phyloP scores from a whole-genome alignment of 2,113 vertebrate genomes.

The Aythya baeri region DNA sequence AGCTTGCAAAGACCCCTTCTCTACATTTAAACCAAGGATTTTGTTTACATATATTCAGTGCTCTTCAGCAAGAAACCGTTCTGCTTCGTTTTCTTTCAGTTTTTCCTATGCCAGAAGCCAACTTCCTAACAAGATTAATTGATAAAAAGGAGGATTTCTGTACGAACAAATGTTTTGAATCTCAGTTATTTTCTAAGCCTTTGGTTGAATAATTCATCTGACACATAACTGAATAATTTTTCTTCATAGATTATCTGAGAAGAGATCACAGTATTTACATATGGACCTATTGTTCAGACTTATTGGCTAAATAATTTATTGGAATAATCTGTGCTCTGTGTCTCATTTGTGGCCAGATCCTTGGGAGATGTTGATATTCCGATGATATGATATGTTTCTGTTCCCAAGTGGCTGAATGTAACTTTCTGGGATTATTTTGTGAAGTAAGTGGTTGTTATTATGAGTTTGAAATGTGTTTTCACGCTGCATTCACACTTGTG shows the following conservation, averaged over 20 bases:
- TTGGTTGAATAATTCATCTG: constrained; percentile 44
- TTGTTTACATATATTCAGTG: constrained; percentile 33
- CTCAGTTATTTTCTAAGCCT: constrained; percentile 30
- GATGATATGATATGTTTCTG: constrained; percentile 47
- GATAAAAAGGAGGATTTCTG: constrained; percentile 11
- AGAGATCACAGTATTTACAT: constrained; percentile 44
- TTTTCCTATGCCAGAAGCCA: constrained; percentile 17
- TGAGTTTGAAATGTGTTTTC: constrained; percentile 63
- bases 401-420: constrained; percentile 46
- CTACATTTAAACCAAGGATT: constrained; percentile 21
- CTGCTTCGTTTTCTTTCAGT: constrained; percentile 13
- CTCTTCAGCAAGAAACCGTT: constrained; percentile 4
- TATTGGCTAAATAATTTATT: constrained; percentile 39
- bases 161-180: constrained; percentile 13
- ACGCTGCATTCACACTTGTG: constrained; percentile 54
- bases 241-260: constrained; percentile 7
- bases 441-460: constrained; percentile 49
- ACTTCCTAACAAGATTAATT: constrained; percentile 6
- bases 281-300: constrained; percentile 27
- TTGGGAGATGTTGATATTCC: constrained; percentile 29
- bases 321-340: constrained; percentile 20
- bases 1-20: not conserved
- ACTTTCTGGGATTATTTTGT: constrained; percentile 54
- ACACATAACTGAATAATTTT: constrained; percentile 24
- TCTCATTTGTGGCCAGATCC: constrained; percentile 33